A percentile compares a stretch with the other conserved stretches of the same genome.
phyloP scores from a whole-genome alignment of 1,140 invertebrate species.

The Hyposmocoma kahamanoa region DNA sequence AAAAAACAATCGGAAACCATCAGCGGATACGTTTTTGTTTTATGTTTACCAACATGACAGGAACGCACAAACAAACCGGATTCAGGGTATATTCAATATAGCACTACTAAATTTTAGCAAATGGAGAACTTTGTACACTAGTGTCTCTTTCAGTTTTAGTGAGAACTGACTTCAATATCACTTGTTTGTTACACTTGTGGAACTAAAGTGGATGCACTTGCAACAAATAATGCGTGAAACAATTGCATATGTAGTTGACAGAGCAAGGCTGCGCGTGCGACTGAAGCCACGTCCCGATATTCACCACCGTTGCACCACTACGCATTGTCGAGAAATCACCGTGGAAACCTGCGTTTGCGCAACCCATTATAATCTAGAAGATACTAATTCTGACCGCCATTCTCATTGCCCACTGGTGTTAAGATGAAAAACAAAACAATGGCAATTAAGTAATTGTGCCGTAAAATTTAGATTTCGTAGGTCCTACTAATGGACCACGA shows the following conservation, averaged over 20 bases:
- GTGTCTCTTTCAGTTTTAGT: no score
- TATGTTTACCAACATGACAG: constrained; percentile 14
- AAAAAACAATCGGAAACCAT: background rate
- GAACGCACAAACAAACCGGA: constrained; percentile 28
- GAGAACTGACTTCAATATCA: no score
- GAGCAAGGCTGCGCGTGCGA: constrained; percentile 40
- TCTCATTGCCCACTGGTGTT: constrained; percentile 12
- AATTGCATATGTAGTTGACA: constrained; percentile 41
- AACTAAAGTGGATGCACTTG: no score
- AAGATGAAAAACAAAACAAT: constrained; percentile 12
- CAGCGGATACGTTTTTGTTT: background rate
- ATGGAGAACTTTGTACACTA: no score
- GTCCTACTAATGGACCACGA: no score
- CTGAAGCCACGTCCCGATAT: constrained; percentile 29
- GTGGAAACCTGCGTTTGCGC: constrained; percentile 60
- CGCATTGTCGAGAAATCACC: constrained; percentile 54
- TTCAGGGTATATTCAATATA: no score
- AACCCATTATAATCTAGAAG: constrained; percentile 58
- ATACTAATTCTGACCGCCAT: constrained; percentile 41
- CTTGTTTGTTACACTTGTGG: background rate
- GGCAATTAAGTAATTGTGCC: constrained; percentile 7
- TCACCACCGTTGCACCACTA: constrained; percentile 54
- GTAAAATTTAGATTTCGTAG: constrained; percentile 8
- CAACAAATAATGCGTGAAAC: constrained; percentile 17
- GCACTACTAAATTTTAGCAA: no score